phyloP scores from a whole-genome alignment of 2,797 vertebrate genomes.

The Spheniscus humboldti region DNA sequence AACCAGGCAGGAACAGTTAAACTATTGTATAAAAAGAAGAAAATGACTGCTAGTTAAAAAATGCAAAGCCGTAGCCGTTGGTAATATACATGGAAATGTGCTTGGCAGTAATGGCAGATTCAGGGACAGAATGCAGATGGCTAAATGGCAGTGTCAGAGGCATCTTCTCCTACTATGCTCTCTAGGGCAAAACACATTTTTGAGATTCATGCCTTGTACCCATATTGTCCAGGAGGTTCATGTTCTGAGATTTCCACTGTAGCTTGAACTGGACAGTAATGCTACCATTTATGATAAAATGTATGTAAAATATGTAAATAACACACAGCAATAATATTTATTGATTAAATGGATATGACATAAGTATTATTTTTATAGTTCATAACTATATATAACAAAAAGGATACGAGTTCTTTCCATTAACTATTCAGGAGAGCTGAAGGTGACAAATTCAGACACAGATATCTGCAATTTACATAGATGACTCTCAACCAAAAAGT shows the following conservation, averaged over 20 bases:
- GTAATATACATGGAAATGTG: slow-evolving; percentile 27
- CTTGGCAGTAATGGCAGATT: background rate
- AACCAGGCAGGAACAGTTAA: background rate
- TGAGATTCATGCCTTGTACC: background rate
- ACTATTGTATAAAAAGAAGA: background rate
- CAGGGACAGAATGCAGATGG: background rate
- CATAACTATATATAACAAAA: background rate
- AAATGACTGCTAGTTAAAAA: slow-evolving; percentile 8
- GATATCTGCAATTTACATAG: background rate
- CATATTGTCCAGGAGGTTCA: background rate
- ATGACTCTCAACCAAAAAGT: background rate
- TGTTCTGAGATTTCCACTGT: background rate
- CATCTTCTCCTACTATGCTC: background rate
- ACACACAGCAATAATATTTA: background rate
- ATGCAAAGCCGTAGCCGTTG: background rate
- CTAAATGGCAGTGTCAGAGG: background rate
- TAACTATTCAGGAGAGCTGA: background rate
- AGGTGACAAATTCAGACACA: background rate
- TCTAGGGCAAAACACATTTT: background rate
- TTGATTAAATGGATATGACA: background rate
- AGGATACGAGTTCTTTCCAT: background rate
- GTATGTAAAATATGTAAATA: background rate
- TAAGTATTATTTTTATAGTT: background rate
- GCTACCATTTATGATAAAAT: background rate
- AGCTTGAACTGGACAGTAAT: background rate